Evolutionary conservation across 2,113 vertebrate species (phyloP), one percentile per base, ranked within the genome.

Genomic region (Rhinopomastus cyanomelas): DNA sequence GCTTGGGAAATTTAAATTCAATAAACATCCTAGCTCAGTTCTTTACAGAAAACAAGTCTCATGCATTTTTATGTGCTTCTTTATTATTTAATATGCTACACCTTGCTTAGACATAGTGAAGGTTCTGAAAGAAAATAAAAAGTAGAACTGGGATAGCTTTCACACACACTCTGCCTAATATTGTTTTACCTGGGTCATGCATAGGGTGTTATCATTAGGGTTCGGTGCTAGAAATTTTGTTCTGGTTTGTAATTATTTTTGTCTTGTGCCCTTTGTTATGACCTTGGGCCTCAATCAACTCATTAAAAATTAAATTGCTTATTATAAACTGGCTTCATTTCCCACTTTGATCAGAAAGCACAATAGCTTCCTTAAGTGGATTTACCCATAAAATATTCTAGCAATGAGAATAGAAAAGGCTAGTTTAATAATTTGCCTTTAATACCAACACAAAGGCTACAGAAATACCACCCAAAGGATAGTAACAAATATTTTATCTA

Each of bases 281-380:
- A 98, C 96, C 97, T 97, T 97, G 96, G 85, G 90, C 93, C 95
- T 29, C 48, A 72, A 94, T 93, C 89, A 94, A 59, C 95, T 97
- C 97, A 97, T 98, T 97, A 98, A 98, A 97, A 97, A 98, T 97
- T 97, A 97, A 98, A 97, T 97, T 97, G 95, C 95, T 97, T 97
- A 96, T 98, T 98, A 97, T 94, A 97, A 87, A 90, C 82, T 95
- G 82, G 87, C 87, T 97, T 97, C 88, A 15, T 95, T 97, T 97
- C 96, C 84, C 73, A 94, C 91, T 97, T 98, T 97, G 96, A 98
- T 97, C 97, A 97, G 90, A 97, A 97, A 97, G 92, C 91, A 95
- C 96, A 97, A 91, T 94, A 93, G 85, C 37, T 94, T 97, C 71
- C 90, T 92, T 97, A 94, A 95, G 91, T 97, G 59, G 57, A 89